Conservation (phyloP, 2,797 vertebrate species). For the Bradypus variegatus region DNA sequence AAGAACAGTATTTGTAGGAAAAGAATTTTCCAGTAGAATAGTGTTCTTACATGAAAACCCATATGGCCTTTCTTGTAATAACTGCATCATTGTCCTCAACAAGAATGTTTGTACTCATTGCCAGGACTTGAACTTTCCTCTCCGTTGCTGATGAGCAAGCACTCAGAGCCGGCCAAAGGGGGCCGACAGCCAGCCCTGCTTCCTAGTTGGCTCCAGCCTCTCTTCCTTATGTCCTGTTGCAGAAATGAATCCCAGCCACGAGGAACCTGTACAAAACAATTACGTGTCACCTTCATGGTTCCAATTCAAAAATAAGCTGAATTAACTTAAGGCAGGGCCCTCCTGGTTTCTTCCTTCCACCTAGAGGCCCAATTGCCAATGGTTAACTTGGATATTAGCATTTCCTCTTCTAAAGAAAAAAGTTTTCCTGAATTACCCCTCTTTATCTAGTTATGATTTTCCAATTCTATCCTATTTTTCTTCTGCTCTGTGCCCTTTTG, state of each 20-base stretch:
- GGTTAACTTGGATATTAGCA: background rate
- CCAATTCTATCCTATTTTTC: background rate
- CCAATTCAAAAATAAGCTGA: background rate
- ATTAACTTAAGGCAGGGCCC: background rate
- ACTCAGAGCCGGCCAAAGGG: background rate
- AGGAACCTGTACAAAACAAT: background rate
- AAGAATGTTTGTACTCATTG: background rate
- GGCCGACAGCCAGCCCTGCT: too few relatives aligned
- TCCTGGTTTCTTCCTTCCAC: background rate
- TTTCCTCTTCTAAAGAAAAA: background rate
- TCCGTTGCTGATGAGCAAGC: accelerated
- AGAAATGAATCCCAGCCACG: background rate
- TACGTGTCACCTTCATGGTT: background rate
- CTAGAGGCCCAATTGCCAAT: background rate
- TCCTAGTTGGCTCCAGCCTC: accelerated
- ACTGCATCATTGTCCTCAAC: background rate
- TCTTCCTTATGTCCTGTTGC: background rate
- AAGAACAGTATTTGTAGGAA: background rate
- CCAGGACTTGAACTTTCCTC: background rate
- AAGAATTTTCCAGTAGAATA: background rate
- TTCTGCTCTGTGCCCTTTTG: background rate
- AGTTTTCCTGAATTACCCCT: too few relatives aligned
- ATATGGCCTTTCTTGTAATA: background rate
- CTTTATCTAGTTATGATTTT: background rate
- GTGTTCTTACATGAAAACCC: background rate